Percentiles rank a stretch among this genome's conserved stretches.
These are phyloP conservation scores for Montipora cactus DNA, from an alignment of 64 coral and sea anemone species.

Conservation along the genomic window DNA sequence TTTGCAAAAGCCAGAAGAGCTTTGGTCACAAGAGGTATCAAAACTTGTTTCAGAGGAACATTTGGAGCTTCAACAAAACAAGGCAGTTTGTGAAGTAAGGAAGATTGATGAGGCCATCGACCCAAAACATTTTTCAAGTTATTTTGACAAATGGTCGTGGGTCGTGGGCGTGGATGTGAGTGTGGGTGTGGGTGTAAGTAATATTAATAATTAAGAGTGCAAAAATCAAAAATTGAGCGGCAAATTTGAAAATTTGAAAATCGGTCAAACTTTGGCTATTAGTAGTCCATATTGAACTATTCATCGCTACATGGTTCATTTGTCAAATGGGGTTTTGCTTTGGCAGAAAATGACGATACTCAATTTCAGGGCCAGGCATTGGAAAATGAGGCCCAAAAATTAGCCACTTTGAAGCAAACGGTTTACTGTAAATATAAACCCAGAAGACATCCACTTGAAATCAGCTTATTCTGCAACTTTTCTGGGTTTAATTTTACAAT, in stretches of 20 bases:
- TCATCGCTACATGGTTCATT: conserved; percentile 15
- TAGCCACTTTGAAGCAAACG: conserved; percentile 12
- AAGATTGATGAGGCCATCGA: too few species aligned
- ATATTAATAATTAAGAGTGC: too few species aligned
- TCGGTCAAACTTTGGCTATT: conserved; percentile 14
- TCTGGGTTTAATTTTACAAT: neutral
- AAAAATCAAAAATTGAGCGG: too few species aligned
- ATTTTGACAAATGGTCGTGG: too few species aligned
- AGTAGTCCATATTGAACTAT: conserved; percentile 26
- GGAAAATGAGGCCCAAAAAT: neutral
- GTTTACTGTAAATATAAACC: neutral
- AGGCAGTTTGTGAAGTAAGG: too few species aligned
- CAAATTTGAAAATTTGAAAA: neutral
- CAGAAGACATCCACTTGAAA: neutral
- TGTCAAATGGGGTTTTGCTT: conserved; percentile 18
- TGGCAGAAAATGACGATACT: conserved; percentile 21
- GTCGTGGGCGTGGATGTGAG: too few species aligned
- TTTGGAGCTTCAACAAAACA: too few species aligned
- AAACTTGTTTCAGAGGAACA: too few species aligned
- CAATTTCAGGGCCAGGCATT: neutral
- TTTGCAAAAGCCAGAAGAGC: too few species aligned
- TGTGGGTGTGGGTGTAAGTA: too few species aligned
- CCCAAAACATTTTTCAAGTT: too few species aligned
- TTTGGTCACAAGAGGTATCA: too few species aligned
- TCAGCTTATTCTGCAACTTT: conserved; percentile 35